Percentiles rank a stretch among this genome's conserved stretches.
Evolutionary conservation across 2,888 invertebrate genomes (phyloP).

Genomic region (Polymixis flavicincta): DNA sequence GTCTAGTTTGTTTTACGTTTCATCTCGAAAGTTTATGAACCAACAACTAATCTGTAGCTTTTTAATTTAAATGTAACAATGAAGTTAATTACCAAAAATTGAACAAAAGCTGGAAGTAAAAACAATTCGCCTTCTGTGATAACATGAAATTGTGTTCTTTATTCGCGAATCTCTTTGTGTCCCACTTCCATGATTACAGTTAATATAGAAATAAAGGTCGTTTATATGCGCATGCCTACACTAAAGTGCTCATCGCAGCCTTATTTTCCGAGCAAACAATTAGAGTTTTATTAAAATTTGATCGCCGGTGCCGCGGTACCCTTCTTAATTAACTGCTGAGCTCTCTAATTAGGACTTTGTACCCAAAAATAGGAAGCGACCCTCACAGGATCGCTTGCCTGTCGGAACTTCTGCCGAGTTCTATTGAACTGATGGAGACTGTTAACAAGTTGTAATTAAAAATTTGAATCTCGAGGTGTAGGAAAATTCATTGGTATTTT

Average conservation of each 20-base stretch:
- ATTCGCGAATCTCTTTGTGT: conserved; percentile 56
- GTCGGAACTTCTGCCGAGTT: conserved; percentile 51
- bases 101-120: conserved; percentile 56
- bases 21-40: conserved; percentile 33
- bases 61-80: conserved; percentile 58
- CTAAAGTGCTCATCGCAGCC: conserved; percentile 48
- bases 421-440: conserved; percentile 51
- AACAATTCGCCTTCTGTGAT: conserved; percentile 50
- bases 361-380: conserved; percentile 59
- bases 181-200: conserved; percentile 46
- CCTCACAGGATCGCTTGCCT: conserved; percentile 43
- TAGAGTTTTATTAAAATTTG: conserved; percentile 67
- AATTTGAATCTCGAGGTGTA: conserved; percentile 54
- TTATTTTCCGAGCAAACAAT: conserved; percentile 62
- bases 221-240: conserved; percentile 39
- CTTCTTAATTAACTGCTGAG: conserved; percentile 66
- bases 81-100: conserved; percentile 49
- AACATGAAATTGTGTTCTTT: conserved; percentile 58
- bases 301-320: conserved; percentile 54
- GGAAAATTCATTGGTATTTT: conserved; percentile 49
- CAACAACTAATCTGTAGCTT: conserved; percentile 40
- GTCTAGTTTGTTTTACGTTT: conserved; percentile 25
- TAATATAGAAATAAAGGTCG: conserved; percentile 37
- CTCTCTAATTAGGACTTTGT: conserved; percentile 65
- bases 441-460: conserved; percentile 63